phyloP scores from a whole-genome alignment of 53 echinoderm and acorn worm genomes.

The Crossaster papposus region DNA sequence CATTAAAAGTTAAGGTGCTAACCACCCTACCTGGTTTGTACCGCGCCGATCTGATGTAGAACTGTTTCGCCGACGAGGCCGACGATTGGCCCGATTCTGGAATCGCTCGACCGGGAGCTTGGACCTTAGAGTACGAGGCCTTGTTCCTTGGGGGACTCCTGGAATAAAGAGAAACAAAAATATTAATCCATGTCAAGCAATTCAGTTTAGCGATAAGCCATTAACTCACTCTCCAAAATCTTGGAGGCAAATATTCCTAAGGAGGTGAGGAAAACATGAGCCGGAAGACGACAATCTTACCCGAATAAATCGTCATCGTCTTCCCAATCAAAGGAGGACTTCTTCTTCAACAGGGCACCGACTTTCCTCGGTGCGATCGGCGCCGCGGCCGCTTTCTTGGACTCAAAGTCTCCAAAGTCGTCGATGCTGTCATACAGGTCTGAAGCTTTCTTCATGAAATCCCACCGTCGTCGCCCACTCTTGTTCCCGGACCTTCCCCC shows the following conservation, averaged over 20 bases:
- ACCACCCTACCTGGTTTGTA: conserved; percentile 82
- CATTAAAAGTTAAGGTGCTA: too few species aligned
- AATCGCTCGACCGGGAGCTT: conserved; percentile 31
- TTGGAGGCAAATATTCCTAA: too few species aligned
- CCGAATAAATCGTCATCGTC: conserved; percentile 87
- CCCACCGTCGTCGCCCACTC: conserved; percentile 86
- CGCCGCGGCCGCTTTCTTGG: conserved; percentile 19
- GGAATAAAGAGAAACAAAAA: neutral
- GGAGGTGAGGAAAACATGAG: too few species aligned
- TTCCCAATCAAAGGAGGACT: conserved; percentile 91
- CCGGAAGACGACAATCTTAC: conserved; percentile 6
- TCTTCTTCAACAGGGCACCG: conserved; percentile 63
- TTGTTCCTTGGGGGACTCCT: conserved; percentile 86
- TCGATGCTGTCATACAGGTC: conserved; percentile 73
- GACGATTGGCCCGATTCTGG: conserved; percentile 88
- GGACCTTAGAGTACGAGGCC: conserved; percentile 55
- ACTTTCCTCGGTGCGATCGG: neutral
- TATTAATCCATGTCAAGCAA: too few species aligned
- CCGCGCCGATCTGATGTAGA: conserved; percentile 86
- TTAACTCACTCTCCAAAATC: too few species aligned
- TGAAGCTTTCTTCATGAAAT: conserved; percentile 71
- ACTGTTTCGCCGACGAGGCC: conserved; percentile 92
- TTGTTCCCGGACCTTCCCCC: conserved; percentile 51
- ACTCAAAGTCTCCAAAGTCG: conserved; percentile 82
- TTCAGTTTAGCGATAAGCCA: too few species aligned